These are phyloP conservation scores for Orchestes rusci DNA, from an alignment of 2,888 invertebrate species.

Conservation along the genomic window DNA sequence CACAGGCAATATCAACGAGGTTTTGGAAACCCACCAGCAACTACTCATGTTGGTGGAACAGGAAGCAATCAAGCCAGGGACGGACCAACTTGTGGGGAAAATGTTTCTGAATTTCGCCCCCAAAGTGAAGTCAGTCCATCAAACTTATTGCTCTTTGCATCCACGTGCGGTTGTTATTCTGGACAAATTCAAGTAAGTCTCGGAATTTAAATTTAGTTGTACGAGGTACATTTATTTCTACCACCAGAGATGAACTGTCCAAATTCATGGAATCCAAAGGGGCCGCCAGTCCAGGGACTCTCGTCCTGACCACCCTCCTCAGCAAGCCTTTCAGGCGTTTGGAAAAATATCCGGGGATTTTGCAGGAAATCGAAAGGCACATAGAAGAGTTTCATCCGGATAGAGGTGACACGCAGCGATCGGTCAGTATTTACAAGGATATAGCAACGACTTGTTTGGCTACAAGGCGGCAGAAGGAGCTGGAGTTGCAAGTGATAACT, in stretches of 20 bases:
- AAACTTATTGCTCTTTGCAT: slow-evolving; percentile 86
- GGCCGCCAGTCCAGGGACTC: slow-evolving; percentile 76
- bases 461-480: slow-evolving; percentile 86
- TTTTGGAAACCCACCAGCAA: slow-evolving; percentile 77
- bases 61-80: slow-evolving; percentile 61
- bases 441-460: slow-evolving; percentile 87
- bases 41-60: slow-evolving; percentile 73
- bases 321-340: slow-evolving; percentile 93
- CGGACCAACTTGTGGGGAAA: slow-evolving; percentile 83
- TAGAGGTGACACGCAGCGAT: slow-evolving; percentile 93
- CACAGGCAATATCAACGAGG: slow-evolving; percentile 82
- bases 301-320: slow-evolving; percentile 85
- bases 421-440: slow-evolving; percentile 90
- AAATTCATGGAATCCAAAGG: slow-evolving; percentile 85
- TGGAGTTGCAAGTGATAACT: slow-evolving; percentile 90
- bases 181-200: slow-evolving; percentile 82
- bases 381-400: slow-evolving; percentile 94
- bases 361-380: slow-evolving; percentile 93
- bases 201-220: no score
- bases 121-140: slow-evolving; percentile 75
- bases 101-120: slow-evolving; percentile 82
- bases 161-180: slow-evolving; percentile 90
- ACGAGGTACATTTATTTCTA: background rate
- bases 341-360: slow-evolving; percentile 89
- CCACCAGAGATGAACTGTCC: slow-evolving; percentile 67